phyloP scores from a whole-genome alignment of 2,113 vertebrate genomes.

The Sus scrofa region DNA sequence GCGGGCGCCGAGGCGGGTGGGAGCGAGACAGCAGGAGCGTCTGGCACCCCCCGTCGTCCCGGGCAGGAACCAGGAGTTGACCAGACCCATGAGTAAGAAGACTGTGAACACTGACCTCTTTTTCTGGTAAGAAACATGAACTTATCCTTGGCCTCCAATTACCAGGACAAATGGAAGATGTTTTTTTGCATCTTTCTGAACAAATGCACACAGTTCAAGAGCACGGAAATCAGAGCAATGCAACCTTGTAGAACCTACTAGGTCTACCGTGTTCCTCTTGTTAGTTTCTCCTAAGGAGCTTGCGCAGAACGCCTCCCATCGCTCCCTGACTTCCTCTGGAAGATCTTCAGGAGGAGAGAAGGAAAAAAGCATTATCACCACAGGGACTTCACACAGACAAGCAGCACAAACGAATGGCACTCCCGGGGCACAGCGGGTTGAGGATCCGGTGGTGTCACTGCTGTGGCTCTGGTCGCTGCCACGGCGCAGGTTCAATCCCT shows the following conservation, averaged over 20 bases:
- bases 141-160: background rate
- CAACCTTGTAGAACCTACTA: conserved; percentile 91
- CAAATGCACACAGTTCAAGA: background rate
- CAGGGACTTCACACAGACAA: background rate
- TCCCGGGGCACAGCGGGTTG: no score
- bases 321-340: conserved; percentile 93
- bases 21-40: background rate
- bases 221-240: background rate
- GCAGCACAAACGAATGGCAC: background rate
- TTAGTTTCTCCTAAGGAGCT: conserved; percentile 97
- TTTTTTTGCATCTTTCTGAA: background rate
- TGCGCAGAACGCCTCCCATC: conserved; percentile 96
- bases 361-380: conserved; percentile 14
- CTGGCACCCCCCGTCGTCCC: background rate
- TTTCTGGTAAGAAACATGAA: background rate
- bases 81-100: background rate
- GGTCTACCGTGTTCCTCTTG: conserved; percentile 99
- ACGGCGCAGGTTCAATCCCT: no score
- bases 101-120: background rate
- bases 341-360: conserved; percentile 90
- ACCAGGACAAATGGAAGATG: background rate
- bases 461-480: no score
- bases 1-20: background rate
- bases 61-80: background rate
- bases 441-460: no score